Base-by-base conservation (phyloP, 2,113 vertebrate species). In the Alethe diademata region DNA sequence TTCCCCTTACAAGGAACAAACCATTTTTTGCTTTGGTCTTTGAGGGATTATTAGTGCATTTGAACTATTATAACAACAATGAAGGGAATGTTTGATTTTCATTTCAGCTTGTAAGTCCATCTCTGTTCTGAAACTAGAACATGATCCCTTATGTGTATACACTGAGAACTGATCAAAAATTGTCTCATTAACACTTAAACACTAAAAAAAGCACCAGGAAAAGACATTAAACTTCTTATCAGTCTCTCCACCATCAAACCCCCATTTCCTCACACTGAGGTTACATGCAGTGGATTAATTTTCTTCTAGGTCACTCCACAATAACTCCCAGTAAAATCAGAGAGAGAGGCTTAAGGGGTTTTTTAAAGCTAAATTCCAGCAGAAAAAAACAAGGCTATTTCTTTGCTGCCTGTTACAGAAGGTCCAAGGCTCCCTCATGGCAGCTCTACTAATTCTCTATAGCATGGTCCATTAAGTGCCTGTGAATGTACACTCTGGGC, bases 11-110 rank as follows among this genome's bases (percentile, higher is more conserved):
- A 91, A 85, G 57, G 47, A 92, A 8, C n/a, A 79, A 82, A 61
- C 23, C 14, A 65, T 85, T 89, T 91, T 78, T 86, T 94, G 57
- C 84, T 87, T 85, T 6, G 2, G 57, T 45, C 62, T 91, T 96
- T 58, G 51, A 92, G 42, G 70, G 80, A 82, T 92, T 91, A 93
- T 71, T 69, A 69, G 53, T 29, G 92, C 57, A 96, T 57, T 94
- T 66, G 38, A 87, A 65, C 86, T 78, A 69, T 72, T 95, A 57
- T 64, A 81, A 88, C 40, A 84, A 64, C 42, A 64, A 84, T 48
- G 57, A 89, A 65, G 45, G 61, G 84, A 88, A 81, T 75, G 48
- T 28, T 87, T 81, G 53, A 91, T 92, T 95, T 95, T 87, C 13
- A 3, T 65, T 92, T 92, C 66, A 87, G 45, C 9, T 74, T n/a